Base-by-base conservation (phyloP, 2,888 invertebrate species). In the Ischnura elegans region DNA sequence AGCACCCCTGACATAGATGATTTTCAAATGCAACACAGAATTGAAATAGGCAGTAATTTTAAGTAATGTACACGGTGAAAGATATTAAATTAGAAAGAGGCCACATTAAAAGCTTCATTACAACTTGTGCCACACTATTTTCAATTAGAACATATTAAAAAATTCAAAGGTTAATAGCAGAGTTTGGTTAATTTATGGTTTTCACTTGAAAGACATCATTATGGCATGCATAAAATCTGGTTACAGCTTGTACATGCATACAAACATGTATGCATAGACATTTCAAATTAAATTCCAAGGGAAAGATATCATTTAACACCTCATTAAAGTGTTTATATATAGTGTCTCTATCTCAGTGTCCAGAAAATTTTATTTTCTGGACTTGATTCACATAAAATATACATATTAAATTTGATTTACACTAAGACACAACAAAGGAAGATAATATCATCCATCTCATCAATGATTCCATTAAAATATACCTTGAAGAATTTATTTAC, bases 41-140 rank as follows among this genome's bases (percentile, higher is more conserved):
- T 90, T 43, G 45, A n/a, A 90, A n/a, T 90, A 25, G 42, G 90
- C n/a, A 90, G 55, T 43, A 90, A 66, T 42, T 66, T n/a, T 61
- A 90, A 43, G 25, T 43, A 90, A 87, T 36, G n/a, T 36, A 90
- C 55, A 61, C 36, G 61, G 66, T 90, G 61, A 90, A 90, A 90
- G 87, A 51, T n/a, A 90, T 43, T 90, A 36, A 51, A 43, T 45
- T 61, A 36, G 55, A 90, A 90, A 61, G 43, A 90, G 45, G 42
- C 61, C 61, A 90, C 90, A 90, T 61, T 36, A 90, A 90, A 90
- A 61, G 90, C 90, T 66, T 43, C 43, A 45, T 61, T 61, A 61
- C 61, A 90, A 42, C 36, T 13, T 66, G 42, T 66, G 61, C n/a
- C 10, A 16, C 8, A n/a, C n/a, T 25, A n/a, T 90, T 51, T 90